Conservation (phyloP, 2,113 vertebrate species). For the Oriolus oriolus region DNA sequence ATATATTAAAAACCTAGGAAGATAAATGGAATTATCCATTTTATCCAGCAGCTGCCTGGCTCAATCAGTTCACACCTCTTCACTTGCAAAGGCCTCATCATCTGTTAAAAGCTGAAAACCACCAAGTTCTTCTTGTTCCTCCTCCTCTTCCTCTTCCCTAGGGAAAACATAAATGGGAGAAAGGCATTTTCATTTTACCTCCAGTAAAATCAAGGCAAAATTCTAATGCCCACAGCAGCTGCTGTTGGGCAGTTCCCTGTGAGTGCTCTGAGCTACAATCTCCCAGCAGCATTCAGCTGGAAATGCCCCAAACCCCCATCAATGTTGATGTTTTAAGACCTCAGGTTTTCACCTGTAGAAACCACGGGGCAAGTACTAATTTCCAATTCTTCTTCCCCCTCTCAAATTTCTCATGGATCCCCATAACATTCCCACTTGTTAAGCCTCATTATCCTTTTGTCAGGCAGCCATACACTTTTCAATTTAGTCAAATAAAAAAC, state of each 20-base stretch:
- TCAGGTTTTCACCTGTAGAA: background rate
- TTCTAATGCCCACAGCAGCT: background rate
- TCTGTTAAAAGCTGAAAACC: slow-evolving; percentile 87
- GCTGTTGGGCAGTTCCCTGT: background rate
- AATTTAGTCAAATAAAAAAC: background rate
- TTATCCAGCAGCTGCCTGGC: background rate
- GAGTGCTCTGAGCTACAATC: background rate
- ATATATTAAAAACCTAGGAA: background rate
- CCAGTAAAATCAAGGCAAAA: background rate
- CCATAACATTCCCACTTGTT: background rate
- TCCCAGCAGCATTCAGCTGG: background rate
- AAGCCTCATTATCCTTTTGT: background rate
- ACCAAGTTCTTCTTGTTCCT: slow-evolving; percentile 81
- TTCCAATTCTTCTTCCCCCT: background rate
- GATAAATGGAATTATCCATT: background rate
- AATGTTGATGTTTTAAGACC: background rate
- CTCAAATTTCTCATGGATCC: background rate
- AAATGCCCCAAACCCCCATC: background rate
- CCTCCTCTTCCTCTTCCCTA: slow-evolving; percentile 74
- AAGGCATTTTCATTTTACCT: background rate
- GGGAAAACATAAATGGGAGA: slow-evolving; percentile 26
- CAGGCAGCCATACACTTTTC: background rate
- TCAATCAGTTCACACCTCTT: slow-evolving; percentile 70
- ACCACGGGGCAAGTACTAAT: background rate
- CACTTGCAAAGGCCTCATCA: slow-evolving; percentile 77